These are phyloP conservation scores for Lepidocyrtinus sp. DNA, from an alignment of 2,888 invertebrate genomes.

Conservation along the genomic window DNA sequence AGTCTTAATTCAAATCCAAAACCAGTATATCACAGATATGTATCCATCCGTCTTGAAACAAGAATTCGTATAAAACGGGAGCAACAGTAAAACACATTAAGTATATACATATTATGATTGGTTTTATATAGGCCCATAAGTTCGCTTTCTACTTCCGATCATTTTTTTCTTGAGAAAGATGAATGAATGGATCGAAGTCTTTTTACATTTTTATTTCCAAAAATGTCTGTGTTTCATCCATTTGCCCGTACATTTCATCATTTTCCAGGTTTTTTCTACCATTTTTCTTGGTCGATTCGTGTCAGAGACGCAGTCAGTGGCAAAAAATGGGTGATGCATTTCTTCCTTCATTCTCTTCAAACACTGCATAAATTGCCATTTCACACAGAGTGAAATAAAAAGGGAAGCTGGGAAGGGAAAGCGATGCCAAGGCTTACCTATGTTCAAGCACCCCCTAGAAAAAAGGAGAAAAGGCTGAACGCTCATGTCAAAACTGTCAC, in stretches of 20 bases:
- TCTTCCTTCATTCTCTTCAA: conserved; percentile 35
- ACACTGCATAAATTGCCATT: neutral
- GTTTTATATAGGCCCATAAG: conserved; percentile 12
- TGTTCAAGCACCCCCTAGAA: neutral
- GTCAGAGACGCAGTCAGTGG: conserved; percentile 35
- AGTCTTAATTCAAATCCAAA: neutral
- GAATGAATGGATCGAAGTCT: conserved; percentile 26
- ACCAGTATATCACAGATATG: neutral
- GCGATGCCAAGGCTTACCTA: too few species aligned
- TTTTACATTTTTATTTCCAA: neutral
- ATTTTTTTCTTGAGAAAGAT: conserved; percentile 9
- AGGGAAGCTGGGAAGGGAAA: neutral
- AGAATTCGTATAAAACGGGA: neutral
- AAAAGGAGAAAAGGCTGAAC: conserved; percentile 37
- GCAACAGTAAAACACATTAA: neutral
- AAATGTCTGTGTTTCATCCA: conserved; percentile 34
- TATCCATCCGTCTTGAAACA: neutral
- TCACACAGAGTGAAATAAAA: neutral
- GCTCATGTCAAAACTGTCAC: conserved; percentile 46
- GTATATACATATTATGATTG: neutral
- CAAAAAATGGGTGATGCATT: conserved; percentile 36
- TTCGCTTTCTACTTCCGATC: conserved; percentile 12
- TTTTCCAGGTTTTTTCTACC: conserved; percentile 25
- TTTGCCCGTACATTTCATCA: conserved; percentile 50
- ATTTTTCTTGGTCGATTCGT: neutral